Conservation (phyloP, 2,113 vertebrate genomes). For the Holacanthus passer region DNA sequence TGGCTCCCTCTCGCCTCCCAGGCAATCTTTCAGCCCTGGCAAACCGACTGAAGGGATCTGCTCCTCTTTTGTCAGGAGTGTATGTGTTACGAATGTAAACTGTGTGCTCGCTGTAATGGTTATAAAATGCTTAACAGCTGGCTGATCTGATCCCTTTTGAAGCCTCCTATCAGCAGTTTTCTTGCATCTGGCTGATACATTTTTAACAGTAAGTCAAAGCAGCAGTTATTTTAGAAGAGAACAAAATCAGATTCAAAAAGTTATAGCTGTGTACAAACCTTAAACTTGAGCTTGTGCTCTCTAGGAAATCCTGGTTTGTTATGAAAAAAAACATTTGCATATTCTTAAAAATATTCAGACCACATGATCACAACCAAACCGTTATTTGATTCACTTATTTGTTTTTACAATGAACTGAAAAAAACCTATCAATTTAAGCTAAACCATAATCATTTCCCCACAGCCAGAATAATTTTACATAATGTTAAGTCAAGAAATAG, state of each 20-base stretch:
- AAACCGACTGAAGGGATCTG: conserved; percentile 4
- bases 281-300: not conserved
- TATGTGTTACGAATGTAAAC: conserved; percentile 57
- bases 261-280: not conserved
- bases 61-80: conserved; percentile 32
- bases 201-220: conserved; percentile 24
- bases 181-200: not conserved
- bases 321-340: not conserved
- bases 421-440: not conserved
- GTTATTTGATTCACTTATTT: not conserved
- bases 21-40: conserved; percentile 48
- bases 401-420: conserved; percentile 1
- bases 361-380: not conserved
- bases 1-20: conserved; percentile 25
- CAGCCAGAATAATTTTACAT: not conserved
- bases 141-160: conserved; percentile 43
- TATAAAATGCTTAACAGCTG: conserved; percentile 47
- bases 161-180: conserved; percentile 53
- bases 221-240: not conserved
- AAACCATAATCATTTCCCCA: not conserved
- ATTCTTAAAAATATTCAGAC: not conserved
- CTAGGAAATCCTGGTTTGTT: not conserved
- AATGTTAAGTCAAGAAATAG: not conserved
- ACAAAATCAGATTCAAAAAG: no score
- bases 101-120: conserved; percentile 36